Conservation (phyloP, 2,797 vertebrate genomes). For the Aeoliscus strigatus region DNA sequence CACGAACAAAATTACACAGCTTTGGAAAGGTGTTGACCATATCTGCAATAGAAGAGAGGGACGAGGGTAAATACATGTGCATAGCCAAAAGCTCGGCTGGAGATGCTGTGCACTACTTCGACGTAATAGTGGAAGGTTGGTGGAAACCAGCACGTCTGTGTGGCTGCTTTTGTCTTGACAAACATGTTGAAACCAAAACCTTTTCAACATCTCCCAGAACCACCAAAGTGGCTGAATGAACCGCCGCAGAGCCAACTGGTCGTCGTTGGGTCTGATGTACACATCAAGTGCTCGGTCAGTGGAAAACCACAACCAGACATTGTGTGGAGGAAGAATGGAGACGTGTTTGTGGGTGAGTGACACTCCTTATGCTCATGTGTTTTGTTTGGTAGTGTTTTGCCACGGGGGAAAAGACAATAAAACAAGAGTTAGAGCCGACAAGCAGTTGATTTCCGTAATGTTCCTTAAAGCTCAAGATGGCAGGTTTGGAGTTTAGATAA, state of each 20-base stretch:
- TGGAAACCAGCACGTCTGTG: slow-evolving; percentile 1
- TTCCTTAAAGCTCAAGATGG: too few species aligned
- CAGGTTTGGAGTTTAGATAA: too few species aligned
- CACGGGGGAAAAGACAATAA: too few species aligned
- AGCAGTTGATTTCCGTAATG: too few species aligned
- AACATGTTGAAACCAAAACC: slow-evolving; percentile 19
- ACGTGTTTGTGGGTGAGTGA: slow-evolving; percentile 75
- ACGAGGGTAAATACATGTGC: slow-evolving; percentile 87
- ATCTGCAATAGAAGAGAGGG: slow-evolving; percentile 67
- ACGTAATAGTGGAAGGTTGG: slow-evolving; percentile 86
- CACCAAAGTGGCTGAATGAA: slow-evolving; percentile 82
- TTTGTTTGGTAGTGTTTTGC: neutral
- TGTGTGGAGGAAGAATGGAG: slow-evolving; percentile 85
- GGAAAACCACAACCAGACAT: slow-evolving; percentile 83
- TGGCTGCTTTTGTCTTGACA: too few species aligned
- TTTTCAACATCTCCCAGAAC: slow-evolving; percentile 73
- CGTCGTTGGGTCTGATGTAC: slow-evolving; percentile 75
- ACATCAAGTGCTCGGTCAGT: slow-evolving; percentile 82
- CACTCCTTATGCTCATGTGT: slow-evolving; percentile 17
- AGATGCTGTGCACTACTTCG: slow-evolving; percentile 77
- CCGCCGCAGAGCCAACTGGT: slow-evolving; percentile 78
- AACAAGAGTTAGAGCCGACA: too few species aligned
- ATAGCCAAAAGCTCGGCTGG: slow-evolving; percentile 80
- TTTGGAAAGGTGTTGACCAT: slow-evolving; percentile 81
- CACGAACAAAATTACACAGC: slow-evolving; percentile 63